Evolutionary conservation across 2,113 vertebrate species (phyloP), one percentile per base, ranked within the genome.

Genomic region (Platysternon megacephalum): DNA sequence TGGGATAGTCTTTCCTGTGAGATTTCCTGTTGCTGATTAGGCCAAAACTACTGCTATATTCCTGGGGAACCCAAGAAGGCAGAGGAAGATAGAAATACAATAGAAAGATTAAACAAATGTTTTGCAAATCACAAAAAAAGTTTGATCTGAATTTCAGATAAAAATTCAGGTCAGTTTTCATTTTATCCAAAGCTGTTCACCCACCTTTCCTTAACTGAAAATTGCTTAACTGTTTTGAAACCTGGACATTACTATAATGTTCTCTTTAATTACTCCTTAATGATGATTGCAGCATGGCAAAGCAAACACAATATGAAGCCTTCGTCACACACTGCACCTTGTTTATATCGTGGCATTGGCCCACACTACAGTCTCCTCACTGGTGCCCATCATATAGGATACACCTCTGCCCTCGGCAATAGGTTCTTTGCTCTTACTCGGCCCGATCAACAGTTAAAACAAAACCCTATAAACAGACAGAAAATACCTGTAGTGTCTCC

Each of bases 401-500:
- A 76, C 10, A 76, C 5, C 74, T 14, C 42, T 78, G 74, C 80
- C 79, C 51, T 52, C 29, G 32, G 26, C 21, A 5, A 35, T 51
- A 11, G 3, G 24, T 28, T 78, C 26, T 29, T 46, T 26, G 32
- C 46, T 68, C 46, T 49, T 35, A 51, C 44, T 49, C 39, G 32
- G 32, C 24, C 42, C 24, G 6, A 9, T 72, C 39, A 24, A n/a
- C 28, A 53, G 19, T 42, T 46, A 3, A 14, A 56, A 32, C 46
- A 14, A 17, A 32, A n/a, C 10, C 12, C 39, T 6, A 24, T 21
- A 39, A 8, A 68, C 56, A 35, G 35, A 2, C 3, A 21, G 32
- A 44, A 53, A 74, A 19, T 97, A 98, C 98, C 98, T 98, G 98
- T 97, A 97, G 97, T 98, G 93, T 98, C 98, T 56, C 98, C 98